phyloP scores from a whole-genome alignment of 1,140 invertebrate species.

The Apis mellifera region Amel_HAv3.1 CM009946.2:3785001-3785500 shows the following conservation, averaged over 20 bases:
- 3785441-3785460: background rate
- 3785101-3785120: background rate
- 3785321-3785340: background rate
- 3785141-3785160: constrained; percentile 11
- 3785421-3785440: background rate
- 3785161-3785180: constrained; percentile 13
- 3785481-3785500: background rate
- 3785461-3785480: background rate
- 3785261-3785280: constrained; percentile 20
- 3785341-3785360: too few species aligned
- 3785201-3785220: constrained; percentile 28
- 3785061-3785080: background rate
- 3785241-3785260: constrained; percentile 10
- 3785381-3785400: background rate
- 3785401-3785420: background rate
- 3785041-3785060: too few species aligned
- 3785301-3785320: constrained; percentile 21
- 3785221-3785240: constrained; percentile 29
- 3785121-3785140: constrained; percentile 6
- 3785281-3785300: constrained; percentile 36
- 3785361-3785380: constrained; percentile 9
- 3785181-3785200: constrained; percentile 41
- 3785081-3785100: background rate
- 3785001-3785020: constrained; percentile 7
- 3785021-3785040: constrained; percentile 29